These are phyloP conservation scores for Lasioglossum villosulum DNA, from an alignment of 2,888 invertebrate species.

Conservation along the genomic window DNA sequence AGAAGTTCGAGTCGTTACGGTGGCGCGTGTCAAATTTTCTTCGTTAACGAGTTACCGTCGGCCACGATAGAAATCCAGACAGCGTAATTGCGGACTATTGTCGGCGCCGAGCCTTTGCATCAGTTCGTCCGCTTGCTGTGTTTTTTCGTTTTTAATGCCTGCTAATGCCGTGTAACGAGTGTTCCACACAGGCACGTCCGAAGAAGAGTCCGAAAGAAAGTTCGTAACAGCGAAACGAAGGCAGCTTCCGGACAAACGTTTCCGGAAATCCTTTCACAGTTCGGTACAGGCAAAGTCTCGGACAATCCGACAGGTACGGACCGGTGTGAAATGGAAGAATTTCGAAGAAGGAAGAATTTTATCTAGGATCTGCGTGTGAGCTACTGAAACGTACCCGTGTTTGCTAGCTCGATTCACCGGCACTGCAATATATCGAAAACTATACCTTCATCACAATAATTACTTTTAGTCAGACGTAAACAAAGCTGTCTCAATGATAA, in stretches of 20 bases:
- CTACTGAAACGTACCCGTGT: not conserved
- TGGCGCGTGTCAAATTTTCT: slow-evolving; percentile 18
- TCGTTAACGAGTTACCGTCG: slow-evolving; percentile 36
- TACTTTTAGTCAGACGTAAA: no score
- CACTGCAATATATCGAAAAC: not conserved
- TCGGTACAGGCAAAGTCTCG: not conserved
- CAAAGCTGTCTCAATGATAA: no score
- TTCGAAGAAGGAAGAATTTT: not conserved
- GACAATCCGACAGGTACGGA: slow-evolving; percentile 1
- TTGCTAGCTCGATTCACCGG: not conserved
- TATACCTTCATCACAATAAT: not conserved
- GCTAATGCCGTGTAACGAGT: slow-evolving; percentile 1
- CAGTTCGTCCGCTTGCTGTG: not conserved
- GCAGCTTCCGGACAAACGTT: not conserved
- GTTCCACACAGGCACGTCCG: not conserved
- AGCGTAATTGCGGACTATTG: slow-evolving; percentile 47
- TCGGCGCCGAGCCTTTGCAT: slow-evolving; percentile 2
- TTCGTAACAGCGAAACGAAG: not conserved
- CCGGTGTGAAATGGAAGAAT: not conserved
- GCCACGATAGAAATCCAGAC: slow-evolving; percentile 24
- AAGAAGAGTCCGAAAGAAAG: not conserved
- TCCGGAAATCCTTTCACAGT: not conserved
- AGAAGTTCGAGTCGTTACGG: slow-evolving; percentile 32
- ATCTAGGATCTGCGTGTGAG: not conserved
- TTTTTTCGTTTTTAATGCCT: slow-evolving; percentile 13